Evolutionary conservation across 2,113 vertebrate species (phyloP).

Genomic region (Amblyornis subalaris): DNA sequence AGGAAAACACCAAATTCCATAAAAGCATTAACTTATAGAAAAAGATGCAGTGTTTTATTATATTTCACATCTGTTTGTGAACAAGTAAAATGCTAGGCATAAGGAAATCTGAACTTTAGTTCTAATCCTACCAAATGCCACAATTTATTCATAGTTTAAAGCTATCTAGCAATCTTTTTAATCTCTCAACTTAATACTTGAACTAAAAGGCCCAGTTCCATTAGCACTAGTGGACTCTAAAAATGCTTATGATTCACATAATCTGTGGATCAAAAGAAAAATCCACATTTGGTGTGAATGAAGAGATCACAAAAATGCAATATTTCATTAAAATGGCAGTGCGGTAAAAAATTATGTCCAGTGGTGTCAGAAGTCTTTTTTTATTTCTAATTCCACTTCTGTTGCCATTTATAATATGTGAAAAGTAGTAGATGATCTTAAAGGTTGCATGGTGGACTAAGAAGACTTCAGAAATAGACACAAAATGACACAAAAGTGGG

Average conservation of each 20-base stretch:
- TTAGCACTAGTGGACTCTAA: background rate
- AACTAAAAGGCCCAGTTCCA: background rate
- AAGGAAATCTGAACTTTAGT: background rate
- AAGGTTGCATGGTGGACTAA: background rate
- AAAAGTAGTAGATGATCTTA: background rate
- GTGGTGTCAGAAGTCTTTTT: background rate
- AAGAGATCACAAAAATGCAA: background rate
- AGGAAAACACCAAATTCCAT: background rate
- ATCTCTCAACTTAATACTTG: background rate
- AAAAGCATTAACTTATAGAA: background rate
- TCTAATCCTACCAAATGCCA: background rate
- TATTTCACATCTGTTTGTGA: background rate
- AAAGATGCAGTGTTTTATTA: background rate
- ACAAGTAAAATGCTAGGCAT: background rate
- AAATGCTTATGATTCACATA: background rate
- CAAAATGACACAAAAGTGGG: background rate
- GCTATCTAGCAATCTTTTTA: background rate
- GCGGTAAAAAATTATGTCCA: background rate
- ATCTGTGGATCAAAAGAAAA: background rate
- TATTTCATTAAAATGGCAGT: background rate
- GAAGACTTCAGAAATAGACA: background rate
- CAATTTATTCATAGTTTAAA: background rate
- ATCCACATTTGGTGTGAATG: background rate
- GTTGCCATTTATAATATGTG: background rate
- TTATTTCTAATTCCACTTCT: background rate